Percentiles rank a stretch among this genome's conserved stretches.
Evolutionary conservation across 2,113 vertebrate genomes (phyloP).

Genomic region (Caranx melampygus): DNA sequence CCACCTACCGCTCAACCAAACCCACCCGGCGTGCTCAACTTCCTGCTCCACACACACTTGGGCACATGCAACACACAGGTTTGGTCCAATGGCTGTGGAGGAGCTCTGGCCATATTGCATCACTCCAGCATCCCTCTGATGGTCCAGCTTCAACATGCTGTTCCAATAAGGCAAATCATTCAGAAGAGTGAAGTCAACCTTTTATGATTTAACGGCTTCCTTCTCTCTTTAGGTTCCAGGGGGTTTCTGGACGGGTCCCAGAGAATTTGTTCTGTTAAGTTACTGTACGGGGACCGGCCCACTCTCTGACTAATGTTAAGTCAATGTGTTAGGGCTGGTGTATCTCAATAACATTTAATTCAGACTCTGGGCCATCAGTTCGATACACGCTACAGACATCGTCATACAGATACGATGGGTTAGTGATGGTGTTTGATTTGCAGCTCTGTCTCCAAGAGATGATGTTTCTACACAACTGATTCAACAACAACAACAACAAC

Average conservation of each 20-base stretch:
- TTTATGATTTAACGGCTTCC: conserved; percentile 83
- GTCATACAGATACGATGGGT: neutral
- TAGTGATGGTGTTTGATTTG: conserved; percentile 5
- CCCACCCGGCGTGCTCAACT: conserved; percentile 27
- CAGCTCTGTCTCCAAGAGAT: neutral
- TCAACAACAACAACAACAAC: neutral
- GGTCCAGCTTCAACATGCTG: conserved; percentile 67
- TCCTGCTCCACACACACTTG: conserved; percentile 40
- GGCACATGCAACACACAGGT: conserved; percentile 13
- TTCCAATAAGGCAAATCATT: conserved; percentile 82
- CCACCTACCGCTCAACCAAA: conserved; percentile 35
- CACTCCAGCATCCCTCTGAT: conserved; percentile 61
- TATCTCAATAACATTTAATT: conserved; percentile 71
- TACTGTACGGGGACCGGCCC: conserved; percentile 38
- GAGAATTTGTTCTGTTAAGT: conserved; percentile 58
- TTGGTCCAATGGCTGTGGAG: conserved; percentile 36
- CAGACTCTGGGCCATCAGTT: conserved; percentile 23
- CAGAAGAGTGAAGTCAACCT: conserved; percentile 79
- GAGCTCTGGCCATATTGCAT: conserved; percentile 57
- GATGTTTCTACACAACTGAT: rapidly evolving
- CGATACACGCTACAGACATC: conserved; percentile 6
- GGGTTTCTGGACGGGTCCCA: conserved; percentile 75
- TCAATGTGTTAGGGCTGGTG: conserved; percentile 63
- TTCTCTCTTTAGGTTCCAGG: conserved; percentile 76
- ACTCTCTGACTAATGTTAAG: conserved; percentile 69